Conservation (phyloP, 2,888 invertebrate genomes). For the Acleris holmiana region DNA sequence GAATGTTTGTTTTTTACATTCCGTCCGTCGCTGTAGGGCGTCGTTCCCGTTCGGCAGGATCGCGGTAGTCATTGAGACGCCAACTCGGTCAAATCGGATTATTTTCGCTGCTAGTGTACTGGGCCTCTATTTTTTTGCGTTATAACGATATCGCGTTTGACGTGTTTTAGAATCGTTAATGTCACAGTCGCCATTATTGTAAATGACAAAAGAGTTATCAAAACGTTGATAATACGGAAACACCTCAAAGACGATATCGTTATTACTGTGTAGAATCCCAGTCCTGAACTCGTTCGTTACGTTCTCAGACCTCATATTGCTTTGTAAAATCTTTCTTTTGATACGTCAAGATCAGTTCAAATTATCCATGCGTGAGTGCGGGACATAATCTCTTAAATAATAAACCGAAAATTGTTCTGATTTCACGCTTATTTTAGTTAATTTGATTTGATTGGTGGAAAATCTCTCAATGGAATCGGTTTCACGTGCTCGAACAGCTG, state of each 20-base stretch:
- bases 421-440: slow-evolving; percentile 42
- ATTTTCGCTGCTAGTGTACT: slow-evolving; percentile 60
- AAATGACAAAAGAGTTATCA: too few species aligned
- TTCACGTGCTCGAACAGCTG: slow-evolving; percentile 57
- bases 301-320: slow-evolving; percentile 42
- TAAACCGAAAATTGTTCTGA: slow-evolving; percentile 23
- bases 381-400: slow-evolving; percentile 4
- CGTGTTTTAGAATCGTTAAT: too few species aligned
- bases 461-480: slow-evolving; percentile 56
- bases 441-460: slow-evolving; percentile 52
- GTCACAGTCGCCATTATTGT: too few species aligned
- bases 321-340: not conserved
- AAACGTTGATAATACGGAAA: too few species aligned
- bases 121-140: too few species aligned
- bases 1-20: slow-evolving; percentile 38
- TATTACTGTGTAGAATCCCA: too few species aligned
- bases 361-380: slow-evolving; percentile 18
- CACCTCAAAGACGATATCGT: too few species aligned
- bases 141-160: too few species aligned
- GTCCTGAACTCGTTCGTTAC: slow-evolving; percentile 35
- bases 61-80: slow-evolving; percentile 59
- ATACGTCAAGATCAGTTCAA: not conserved
- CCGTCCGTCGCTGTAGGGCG: slow-evolving; percentile 22
- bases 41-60: slow-evolving; percentile 47
- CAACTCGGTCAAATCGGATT: slow-evolving; percentile 68